phyloP scores from a whole-genome alignment of 2,797 vertebrate genomes.

The Eleutherodactylus coqui region DNA sequence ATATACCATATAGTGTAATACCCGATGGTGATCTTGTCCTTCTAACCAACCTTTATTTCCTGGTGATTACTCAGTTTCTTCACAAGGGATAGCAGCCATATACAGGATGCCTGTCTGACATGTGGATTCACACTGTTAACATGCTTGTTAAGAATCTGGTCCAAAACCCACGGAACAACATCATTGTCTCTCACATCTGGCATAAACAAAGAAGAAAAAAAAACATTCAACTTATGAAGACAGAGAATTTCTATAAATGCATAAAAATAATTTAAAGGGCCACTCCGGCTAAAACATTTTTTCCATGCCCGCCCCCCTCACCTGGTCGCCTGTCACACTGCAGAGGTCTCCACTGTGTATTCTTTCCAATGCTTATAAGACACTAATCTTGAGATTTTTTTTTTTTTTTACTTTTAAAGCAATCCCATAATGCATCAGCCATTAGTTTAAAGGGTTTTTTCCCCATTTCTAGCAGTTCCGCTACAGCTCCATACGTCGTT shows the following conservation, averaged over 20 bases:
- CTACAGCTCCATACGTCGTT: no score
- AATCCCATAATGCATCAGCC: no score
- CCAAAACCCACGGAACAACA: conserved; percentile 91
- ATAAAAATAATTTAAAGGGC: neutral
- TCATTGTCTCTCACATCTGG: conserved; percentile 90
- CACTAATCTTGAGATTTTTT: no score
- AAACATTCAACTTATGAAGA: neutral
- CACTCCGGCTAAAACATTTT: no score
- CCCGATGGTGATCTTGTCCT: neutral
- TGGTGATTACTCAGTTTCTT: conserved; percentile 90
- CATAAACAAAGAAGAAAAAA: neutral
- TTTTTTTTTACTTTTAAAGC: no score
- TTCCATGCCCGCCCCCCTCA: no score
- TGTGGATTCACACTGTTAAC: conserved; percentile 92
- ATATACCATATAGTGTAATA: neutral
- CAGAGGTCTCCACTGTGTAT: no score
- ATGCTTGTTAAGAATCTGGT: conserved; percentile 87
- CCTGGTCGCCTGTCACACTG: no score
- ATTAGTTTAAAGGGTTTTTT: no score
- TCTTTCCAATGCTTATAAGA: no score
- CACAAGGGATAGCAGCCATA: conserved; percentile 96
- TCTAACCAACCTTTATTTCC: conserved; percentile 85
- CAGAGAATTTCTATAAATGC: neutral
- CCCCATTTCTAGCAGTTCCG: no score
- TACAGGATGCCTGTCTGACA: conserved; percentile 92